Evolutionary conservation across 2,888 invertebrate genomes (phyloP).

Genomic region (Sclerodermus sp.): DNA sequence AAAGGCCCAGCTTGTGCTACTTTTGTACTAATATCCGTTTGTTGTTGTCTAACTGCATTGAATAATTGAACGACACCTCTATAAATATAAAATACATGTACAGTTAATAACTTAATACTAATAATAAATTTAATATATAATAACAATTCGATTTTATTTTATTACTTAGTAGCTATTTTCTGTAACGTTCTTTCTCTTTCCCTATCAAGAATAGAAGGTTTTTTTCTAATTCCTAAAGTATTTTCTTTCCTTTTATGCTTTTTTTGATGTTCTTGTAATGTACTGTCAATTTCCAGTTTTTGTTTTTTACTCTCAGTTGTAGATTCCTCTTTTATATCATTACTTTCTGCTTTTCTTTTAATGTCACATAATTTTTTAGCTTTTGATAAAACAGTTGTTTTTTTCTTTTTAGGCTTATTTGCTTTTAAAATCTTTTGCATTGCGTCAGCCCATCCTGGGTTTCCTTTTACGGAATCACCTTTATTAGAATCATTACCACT

Average conservation of each 20-base stretch:
- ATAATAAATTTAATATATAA: not conserved
- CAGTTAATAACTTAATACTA: not conserved
- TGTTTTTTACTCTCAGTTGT: constrained; percentile 42
- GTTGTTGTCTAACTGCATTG: constrained; percentile 86
- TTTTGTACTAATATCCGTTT: constrained; percentile 73
- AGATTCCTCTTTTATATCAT: constrained; percentile 10
- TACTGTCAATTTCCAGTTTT: constrained; percentile 47
- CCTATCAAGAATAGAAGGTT: constrained; percentile 75
- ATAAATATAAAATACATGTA: too few species aligned
- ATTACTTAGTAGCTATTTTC: constrained; percentile 78
- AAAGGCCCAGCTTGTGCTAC: constrained; percentile 72
- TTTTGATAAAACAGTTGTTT: constrained; percentile 74
- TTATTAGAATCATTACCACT: not conserved
- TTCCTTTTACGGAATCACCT: constrained; percentile 40
- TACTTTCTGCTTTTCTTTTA: constrained; percentile 50
- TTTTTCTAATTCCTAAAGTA: constrained; percentile 68
- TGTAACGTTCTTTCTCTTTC: constrained; percentile 75
- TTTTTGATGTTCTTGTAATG: constrained; percentile 39
- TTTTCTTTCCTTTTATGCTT: constrained; percentile 61
- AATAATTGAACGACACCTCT: constrained; percentile 92
- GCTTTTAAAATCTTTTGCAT: constrained; percentile 77
- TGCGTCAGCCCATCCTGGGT: constrained; percentile 81
- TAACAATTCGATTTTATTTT: constrained; percentile 1
- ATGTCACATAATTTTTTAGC: constrained; percentile 73
- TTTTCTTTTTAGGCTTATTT: constrained; percentile 75